Evolutionary conservation across 2,888 invertebrate species (phyloP).

Genomic region (Odiellus spinosus): DNA sequence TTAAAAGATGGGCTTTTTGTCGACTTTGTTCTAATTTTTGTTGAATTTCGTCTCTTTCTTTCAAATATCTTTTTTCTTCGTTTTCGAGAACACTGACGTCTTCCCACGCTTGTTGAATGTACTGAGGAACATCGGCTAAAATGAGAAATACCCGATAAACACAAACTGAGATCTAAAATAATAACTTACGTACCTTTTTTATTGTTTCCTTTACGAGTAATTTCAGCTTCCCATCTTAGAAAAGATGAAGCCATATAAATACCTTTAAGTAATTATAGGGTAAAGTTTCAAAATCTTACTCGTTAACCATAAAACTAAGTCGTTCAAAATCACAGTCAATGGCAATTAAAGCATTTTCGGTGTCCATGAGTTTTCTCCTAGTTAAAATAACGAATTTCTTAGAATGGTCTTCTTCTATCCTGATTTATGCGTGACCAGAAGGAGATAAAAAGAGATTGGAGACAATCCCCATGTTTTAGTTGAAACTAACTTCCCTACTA

Average conservation of each 20-base stretch:
- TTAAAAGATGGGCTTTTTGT: constrained; percentile 57
- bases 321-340: constrained; percentile 74
- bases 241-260: not conserved
- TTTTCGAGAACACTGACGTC: constrained; percentile 67
- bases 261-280: not conserved
- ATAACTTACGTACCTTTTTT: constrained; percentile 2
- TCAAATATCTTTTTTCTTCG: constrained; percentile 65
- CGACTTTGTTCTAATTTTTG: constrained; percentile 63
- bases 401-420: too few relatives aligned
- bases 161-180: not conserved
- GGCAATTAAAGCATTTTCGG: constrained; percentile 73
- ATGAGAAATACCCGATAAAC: too few relatives aligned
- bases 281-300: constrained; percentile 35
- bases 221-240: constrained; percentile 26
- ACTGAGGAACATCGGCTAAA: constrained; percentile 34
- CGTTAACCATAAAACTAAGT: constrained; percentile 70
- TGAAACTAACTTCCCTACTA: too few relatives aligned
- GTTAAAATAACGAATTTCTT: too few relatives aligned
- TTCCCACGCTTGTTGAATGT: constrained; percentile 63
- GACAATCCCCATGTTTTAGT: too few relatives aligned
- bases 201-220: constrained; percentile 20
- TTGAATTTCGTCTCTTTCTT: constrained; percentile 57
- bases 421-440: not conserved
- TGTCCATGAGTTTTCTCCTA: constrained; percentile 63
- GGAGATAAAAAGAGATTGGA: not conserved